These are phyloP conservation scores for Leucoptera coffeella DNA, from an alignment of 2,888 invertebrate genomes.

Conservation along the genomic window DNA sequence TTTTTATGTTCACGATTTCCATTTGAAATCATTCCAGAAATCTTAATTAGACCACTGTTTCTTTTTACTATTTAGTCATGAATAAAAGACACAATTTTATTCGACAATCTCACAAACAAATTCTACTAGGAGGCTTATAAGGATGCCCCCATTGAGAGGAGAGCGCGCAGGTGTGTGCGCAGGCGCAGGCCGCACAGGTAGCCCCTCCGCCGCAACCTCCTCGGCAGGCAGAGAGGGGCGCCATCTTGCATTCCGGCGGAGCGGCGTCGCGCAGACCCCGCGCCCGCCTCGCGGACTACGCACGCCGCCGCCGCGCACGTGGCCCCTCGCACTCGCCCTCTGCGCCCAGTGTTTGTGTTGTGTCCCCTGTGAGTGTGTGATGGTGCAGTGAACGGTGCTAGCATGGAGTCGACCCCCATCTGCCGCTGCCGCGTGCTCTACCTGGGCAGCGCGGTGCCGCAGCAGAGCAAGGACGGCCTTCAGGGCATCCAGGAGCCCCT, in stretches of 20 bases:
- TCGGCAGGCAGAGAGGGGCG: slow-evolving; percentile 14
- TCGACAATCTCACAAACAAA: too few species aligned
- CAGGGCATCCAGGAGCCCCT: slow-evolving; percentile 97
- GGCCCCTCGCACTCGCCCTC: slow-evolving; percentile 3
- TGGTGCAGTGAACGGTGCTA: slow-evolving; percentile 34
- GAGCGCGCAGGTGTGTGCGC: slow-evolving; percentile 42
- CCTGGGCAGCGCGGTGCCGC: slow-evolving; percentile 92
- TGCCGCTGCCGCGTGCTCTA: slow-evolving; percentile 96
- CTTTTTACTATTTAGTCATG: too few species aligned
- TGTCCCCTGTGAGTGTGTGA: slow-evolving; percentile 32
- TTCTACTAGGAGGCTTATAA: too few species aligned
- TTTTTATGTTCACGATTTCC: too few species aligned
- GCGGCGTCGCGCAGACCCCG: slow-evolving; percentile 29
- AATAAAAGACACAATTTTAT: too few species aligned
- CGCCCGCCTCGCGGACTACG: slow-evolving; percentile 36
- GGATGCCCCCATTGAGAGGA: slow-evolving; percentile 13
- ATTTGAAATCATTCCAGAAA: too few species aligned
- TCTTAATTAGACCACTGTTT: too few species aligned
- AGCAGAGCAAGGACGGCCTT: slow-evolving; percentile 95
- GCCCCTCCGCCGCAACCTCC: slow-evolving; percentile 10
- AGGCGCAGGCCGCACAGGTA: slow-evolving; percentile 37
- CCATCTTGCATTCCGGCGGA: slow-evolving; percentile 52
- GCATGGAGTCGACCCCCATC: slow-evolving; percentile 82
- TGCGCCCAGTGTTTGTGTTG: slow-evolving; percentile 15
- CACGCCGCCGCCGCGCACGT: slow-evolving; percentile 29